Percentiles rank a stretch among this genome's conserved stretches.
phyloP scores from a whole-genome alignment of 23 tunicate genomes.

The Halocynthia aurantium region DNA sequence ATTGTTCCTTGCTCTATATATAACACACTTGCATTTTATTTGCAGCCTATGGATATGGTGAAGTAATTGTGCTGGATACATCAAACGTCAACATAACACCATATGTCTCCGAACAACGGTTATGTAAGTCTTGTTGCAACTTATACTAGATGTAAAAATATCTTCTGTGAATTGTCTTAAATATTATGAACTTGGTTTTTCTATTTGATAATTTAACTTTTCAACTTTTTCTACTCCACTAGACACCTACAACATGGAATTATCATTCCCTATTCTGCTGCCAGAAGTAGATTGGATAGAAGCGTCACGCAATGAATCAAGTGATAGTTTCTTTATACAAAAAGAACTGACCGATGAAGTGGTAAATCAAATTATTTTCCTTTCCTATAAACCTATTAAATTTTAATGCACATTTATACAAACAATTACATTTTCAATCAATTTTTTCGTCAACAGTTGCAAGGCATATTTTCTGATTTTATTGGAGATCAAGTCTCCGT shows the following conservation, averaged over 20 bases:
- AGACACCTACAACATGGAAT: slow-evolving; percentile 25
- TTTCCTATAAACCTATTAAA: too few species aligned
- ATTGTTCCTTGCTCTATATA: too few species aligned
- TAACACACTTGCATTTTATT: too few species aligned
- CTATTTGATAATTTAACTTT: not conserved
- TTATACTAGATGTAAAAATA: not conserved
- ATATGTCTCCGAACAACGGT: too few species aligned
- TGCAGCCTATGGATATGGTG: too few species aligned
- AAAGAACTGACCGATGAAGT: not conserved
- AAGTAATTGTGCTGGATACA: too few species aligned
- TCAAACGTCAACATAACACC: too few species aligned
- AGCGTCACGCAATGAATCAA: not conserved
- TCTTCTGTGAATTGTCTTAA: not conserved
- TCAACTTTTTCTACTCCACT: not conserved
- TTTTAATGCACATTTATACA: too few species aligned
- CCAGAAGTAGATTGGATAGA: slow-evolving; percentile 6
- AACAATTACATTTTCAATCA: too few species aligned
- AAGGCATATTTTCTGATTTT: not conserved
- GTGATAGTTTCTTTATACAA: not conserved
- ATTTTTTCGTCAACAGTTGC: too few species aligned
- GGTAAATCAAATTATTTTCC: not conserved
- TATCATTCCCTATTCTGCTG: slow-evolving; percentile 16
- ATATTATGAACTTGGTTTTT: not conserved
- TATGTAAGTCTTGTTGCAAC: not conserved
- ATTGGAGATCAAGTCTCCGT: not conserved